A percentile compares a stretch with the other conserved stretches of the same genome.
Conservation (phyloP, 2,888 invertebrate genomes). For the Altica lythri region DNA sequence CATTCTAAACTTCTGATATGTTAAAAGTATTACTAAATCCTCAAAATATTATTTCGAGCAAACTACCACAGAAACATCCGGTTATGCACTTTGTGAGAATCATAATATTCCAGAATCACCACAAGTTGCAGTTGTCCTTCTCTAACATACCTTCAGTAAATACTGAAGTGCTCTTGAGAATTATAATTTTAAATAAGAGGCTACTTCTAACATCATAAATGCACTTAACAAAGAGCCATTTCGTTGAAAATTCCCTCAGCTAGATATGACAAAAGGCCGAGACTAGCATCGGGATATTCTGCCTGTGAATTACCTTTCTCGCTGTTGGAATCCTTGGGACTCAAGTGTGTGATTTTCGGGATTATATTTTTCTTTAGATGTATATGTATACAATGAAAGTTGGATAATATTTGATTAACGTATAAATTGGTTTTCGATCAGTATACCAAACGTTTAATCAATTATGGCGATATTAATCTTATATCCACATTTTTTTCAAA, state of each 20-base stretch:
- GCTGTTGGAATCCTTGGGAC: not conserved
- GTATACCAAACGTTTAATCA: not conserved
- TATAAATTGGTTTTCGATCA: not conserved
- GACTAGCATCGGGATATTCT: constrained; percentile 7
- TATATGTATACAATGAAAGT: not conserved
- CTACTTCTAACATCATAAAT: constrained; percentile 30
- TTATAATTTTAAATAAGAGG: constrained; percentile 35
- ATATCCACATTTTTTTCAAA: too few relatives aligned
- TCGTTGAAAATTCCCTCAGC: constrained; percentile 19
- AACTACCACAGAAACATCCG: too few relatives aligned
- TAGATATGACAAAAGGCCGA: constrained; percentile 22
- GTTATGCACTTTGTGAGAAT: not conserved
- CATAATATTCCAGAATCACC: constrained; percentile 1
- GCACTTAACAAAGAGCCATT: constrained; percentile 31
- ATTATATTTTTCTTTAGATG: constrained; percentile 1
- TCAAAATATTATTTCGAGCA: too few relatives aligned
- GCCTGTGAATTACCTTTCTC: constrained; percentile 8
- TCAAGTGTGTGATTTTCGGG: constrained; percentile 3
- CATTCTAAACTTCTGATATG: too few relatives aligned
- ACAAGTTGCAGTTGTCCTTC: constrained; percentile 5
- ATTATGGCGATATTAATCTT: too few relatives aligned
- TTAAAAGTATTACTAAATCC: too few relatives aligned
- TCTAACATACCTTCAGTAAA: constrained; percentile 6
- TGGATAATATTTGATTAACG: not conserved
- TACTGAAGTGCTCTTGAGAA: constrained; percentile 23